Percentiles rank a stretch among this genome's conserved stretches.
Evolutionary conservation across 2,113 vertebrate genomes (phyloP).

Genomic region (Alectura lathami): DNA sequence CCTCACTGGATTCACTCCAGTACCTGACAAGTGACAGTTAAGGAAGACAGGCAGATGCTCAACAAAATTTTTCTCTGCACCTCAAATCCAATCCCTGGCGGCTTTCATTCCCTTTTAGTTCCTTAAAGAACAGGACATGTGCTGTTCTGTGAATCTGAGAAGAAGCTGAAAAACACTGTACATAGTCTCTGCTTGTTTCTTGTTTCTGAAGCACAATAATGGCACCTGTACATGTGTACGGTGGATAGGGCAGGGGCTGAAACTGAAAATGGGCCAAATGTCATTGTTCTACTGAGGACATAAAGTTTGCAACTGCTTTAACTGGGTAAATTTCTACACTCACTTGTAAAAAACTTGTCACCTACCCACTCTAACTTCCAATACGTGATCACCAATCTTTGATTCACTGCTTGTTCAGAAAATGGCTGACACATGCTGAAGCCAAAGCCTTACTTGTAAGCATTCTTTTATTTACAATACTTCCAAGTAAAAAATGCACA

Average conservation of each 20-base stretch:
- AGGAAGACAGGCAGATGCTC: background rate
- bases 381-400: background rate
- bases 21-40: background rate
- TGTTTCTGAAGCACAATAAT: background rate
- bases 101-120: background rate
- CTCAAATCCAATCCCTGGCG: background rate
- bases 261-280: background rate
- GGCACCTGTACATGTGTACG: background rate
- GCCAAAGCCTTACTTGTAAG: background rate
- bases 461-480: background rate
- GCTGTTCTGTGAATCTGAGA: background rate
- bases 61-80: background rate
- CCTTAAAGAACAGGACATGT: background rate
- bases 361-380: background rate
- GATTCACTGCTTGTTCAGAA: background rate
- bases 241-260: background rate
- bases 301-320: background rate
- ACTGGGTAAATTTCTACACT: background rate
- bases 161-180: background rate
- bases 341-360: background rate
- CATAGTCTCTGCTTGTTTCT: background rate
- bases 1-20: background rate
- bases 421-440: background rate
- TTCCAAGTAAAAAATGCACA: background rate
- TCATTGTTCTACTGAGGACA: background rate